These are phyloP conservation scores for Drosophila biarmipes DNA, from an alignment of 1,140 invertebrate genomes.

Conservation along the genomic window DNA sequence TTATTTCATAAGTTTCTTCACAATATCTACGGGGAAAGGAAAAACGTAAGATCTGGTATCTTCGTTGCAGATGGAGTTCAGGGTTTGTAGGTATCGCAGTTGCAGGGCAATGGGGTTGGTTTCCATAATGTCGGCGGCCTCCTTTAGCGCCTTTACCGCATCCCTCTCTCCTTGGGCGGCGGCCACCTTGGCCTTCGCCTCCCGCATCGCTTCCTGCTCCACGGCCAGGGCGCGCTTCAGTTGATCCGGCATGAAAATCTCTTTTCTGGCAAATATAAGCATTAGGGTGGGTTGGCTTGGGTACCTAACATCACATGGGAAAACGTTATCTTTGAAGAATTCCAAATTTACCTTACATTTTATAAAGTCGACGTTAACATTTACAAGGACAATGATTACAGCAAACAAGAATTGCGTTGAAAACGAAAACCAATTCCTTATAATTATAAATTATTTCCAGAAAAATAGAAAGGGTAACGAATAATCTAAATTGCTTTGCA, in stretches of 20 bases:
- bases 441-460: too few species aligned
- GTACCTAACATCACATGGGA: too few species aligned
- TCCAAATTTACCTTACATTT: too few species aligned
- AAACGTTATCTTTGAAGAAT: too few species aligned
- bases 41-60: slow-evolving; percentile 60
- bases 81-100: slow-evolving; percentile 86
- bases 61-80: slow-evolving; percentile 90
- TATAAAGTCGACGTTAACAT: too few species aligned
- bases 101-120: slow-evolving; percentile 92
- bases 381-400: too few species aligned
- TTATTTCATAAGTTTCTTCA: slow-evolving; percentile 51
- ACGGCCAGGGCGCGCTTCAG: slow-evolving; percentile 94
- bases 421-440: too few species aligned
- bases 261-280: slow-evolving; percentile 88
- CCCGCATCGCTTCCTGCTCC: slow-evolving; percentile 92
- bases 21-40: slow-evolving; percentile 60
- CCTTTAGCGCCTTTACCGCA: slow-evolving; percentile 93
- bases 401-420: too few species aligned
- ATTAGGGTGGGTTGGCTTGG: too few species aligned
- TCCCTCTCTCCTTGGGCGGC: slow-evolving; percentile 93
- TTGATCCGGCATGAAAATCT: slow-evolving; percentile 92
- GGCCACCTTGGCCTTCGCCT: slow-evolving; percentile 91
- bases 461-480: too few species aligned
- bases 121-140: slow-evolving; percentile 95
- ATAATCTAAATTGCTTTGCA: too few species aligned